Conservation (phyloP, 2,113 vertebrate genomes). For the Ochotona curzoniae region DNA sequence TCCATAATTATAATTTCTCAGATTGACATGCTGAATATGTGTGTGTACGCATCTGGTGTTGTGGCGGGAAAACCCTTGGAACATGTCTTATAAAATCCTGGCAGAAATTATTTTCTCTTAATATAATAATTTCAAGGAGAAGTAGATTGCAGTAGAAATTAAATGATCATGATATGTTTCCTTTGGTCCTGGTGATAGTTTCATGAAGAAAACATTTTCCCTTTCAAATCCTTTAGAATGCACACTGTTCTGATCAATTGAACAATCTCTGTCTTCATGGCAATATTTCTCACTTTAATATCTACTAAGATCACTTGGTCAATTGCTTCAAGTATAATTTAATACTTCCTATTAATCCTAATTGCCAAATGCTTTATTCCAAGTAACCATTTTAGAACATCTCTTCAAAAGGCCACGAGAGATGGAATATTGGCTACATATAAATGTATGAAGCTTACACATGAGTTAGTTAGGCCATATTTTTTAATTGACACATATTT, state of each 20-base stretch:
- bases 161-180: not conserved
- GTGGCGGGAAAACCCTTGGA: not conserved
- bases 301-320: not conserved
- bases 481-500: slow-evolving; percentile 41
- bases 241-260: not conserved
- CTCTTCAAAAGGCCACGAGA: slow-evolving; percentile 43
- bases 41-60: not conserved
- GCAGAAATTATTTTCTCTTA: not conserved
- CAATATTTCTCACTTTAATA: slow-evolving; percentile 30
- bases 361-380: slow-evolving; percentile 52
- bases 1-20: not conserved
- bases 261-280: not conserved
- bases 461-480: slow-evolving; percentile 8
- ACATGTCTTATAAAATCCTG: not conserved
- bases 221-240: slow-evolving; percentile 21
- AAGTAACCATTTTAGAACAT: slow-evolving; percentile 42
- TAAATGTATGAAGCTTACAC: not conserved
- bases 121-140: not conserved
- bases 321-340: slow-evolving; percentile 59
- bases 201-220: not conserved
- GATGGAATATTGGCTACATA: not conserved
- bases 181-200: not conserved
- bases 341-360: slow-evolving; percentile 43
- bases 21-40: not conserved
- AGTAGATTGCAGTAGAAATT: not conserved